Evolutionary conservation across 2,888 invertebrate genomes (phyloP), one percentile per base, ranked within the genome.

Genomic region (Cheiracanthium punctorium): DNA sequence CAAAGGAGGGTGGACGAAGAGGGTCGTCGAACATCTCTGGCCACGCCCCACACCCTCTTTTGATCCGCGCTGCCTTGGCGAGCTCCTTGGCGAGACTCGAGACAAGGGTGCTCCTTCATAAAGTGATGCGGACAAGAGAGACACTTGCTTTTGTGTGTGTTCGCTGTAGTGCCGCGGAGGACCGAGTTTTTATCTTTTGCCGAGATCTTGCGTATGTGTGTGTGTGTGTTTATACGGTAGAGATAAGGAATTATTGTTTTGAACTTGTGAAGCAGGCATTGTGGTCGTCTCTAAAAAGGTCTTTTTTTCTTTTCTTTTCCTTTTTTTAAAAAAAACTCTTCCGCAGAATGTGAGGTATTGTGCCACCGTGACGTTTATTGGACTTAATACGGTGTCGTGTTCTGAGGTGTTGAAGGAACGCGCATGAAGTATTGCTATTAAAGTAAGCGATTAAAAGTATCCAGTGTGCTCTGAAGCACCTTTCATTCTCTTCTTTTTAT

Each of bases 221-320:
- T 43, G 72, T 43, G 71, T 37, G 43, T 43, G 43, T 64, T 75
- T 70, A 76, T 71, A 70, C 74, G 32, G 64, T 24, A 64, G 67
- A 79, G 84, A 84, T 85, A 85, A 85, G 84, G 84, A 58, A 79
- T 77, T 71, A 85, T 85, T 85, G 84, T 85, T 71, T 48, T 69
- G 69, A 69, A 32, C 67, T 72, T 28, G 32, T 58, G 69, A 85
- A 70, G 79, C 79, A 67, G 79, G 20, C 84, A 85, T 85, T 85
- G 84, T 85, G 84, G 76, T 73, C 74, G 32, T 48, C 64, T 71
- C 43, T 29, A 28, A 41, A 71, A 76, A 82, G 58, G 82, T 74
- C 82, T 64, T 58, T 74, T 29, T n/a, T n/a, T n/a, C n/a, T n/a
- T n/a, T n/a, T n/a, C n/a, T n/a, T n/a, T n/a, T n/a, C n/a, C n/a